A percentile compares a stretch with the other conserved stretches of the same genome.
Conservation (phyloP, 1,140 invertebrate species). For the Meloidogyne hapla region DNA sequence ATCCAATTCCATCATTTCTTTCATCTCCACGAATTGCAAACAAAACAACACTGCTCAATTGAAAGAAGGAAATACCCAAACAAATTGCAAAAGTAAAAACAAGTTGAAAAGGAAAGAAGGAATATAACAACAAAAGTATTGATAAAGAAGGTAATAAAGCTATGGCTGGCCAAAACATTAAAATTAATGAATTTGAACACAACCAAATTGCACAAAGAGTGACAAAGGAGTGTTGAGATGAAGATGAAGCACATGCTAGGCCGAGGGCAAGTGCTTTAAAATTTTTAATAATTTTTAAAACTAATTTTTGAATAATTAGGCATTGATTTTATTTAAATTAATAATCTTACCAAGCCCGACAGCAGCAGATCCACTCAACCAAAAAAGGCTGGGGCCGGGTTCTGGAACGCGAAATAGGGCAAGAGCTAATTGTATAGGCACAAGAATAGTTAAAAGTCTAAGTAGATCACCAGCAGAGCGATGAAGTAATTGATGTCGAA, state of each 20-base stretch:
- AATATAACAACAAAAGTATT: constrained; percentile 35
- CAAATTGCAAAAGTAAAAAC: not conserved
- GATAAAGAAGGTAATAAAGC: constrained; percentile 37
- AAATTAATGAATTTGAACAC: constrained; percentile 14
- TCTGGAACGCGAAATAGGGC: constrained; percentile 11
- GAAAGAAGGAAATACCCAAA: constrained; percentile 27
- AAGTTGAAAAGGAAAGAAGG: constrained; percentile 40
- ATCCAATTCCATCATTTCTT: constrained; percentile 2
- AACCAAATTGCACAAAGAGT: constrained; percentile 34
- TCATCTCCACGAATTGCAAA: not conserved
- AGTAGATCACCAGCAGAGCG: constrained; percentile 23
- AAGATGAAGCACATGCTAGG: constrained; percentile 1
- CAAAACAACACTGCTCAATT: constrained; percentile 30
- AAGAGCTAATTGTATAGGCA: constrained; percentile 29
- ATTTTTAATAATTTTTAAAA: not conserved
- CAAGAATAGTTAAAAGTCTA: constrained; percentile 28
- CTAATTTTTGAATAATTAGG: not conserved
- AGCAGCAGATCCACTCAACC: constrained; percentile 31
- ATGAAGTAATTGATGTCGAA: constrained; percentile 40
- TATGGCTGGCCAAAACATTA: constrained; percentile 3
- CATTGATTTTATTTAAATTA: no score
- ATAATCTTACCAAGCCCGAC: constrained; percentile 19
- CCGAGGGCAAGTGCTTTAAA: constrained; percentile 13
- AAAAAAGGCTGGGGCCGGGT: constrained; percentile 30
- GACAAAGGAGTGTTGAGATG: constrained; percentile 4